These are phyloP conservation scores for Neolamprologus variostigma DNA, from an alignment of 2,113 vertebrate genomes.

Conservation along the genomic window DNA sequence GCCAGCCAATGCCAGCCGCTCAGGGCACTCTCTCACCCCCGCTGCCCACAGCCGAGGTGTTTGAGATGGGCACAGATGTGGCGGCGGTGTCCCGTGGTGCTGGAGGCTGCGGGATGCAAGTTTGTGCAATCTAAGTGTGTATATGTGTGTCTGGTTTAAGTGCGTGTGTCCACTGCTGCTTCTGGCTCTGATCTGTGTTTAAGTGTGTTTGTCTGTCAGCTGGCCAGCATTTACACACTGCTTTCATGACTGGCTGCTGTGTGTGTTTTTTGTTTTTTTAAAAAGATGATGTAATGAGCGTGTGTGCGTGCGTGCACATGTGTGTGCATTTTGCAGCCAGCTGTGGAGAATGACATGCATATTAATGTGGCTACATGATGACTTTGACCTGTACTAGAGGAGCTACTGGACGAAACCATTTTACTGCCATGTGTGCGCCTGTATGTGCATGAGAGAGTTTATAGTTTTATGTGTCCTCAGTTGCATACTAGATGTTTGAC, in stretches of 20 bases:
- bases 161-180: constrained; percentile 12
- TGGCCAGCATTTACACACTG: constrained; percentile 39
- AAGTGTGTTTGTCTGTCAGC: constrained; percentile 55
- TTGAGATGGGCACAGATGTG: constrained; percentile 69
- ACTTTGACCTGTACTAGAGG: constrained; percentile 54
- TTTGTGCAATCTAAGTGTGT: constrained; percentile 22
- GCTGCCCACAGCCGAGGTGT: constrained; percentile 57
- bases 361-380: constrained; percentile 50
- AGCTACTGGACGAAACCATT: constrained; percentile 33
- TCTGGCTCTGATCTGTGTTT: constrained; percentile 55
- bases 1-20: constrained; percentile 54
- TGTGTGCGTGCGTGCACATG: not conserved
- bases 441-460: constrained; percentile 50
- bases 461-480: constrained; percentile 44
- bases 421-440: constrained; percentile 17
- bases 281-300: not conserved
- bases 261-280: not conserved
- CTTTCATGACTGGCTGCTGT: constrained; percentile 14
- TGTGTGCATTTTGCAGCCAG: constrained; percentile 37
- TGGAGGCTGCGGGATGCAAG: constrained; percentile 43
- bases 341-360: constrained; percentile 54
- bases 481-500: constrained; percentile 52
- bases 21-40: constrained; percentile 58
- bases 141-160: not conserved
- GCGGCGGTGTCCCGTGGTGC: constrained; percentile 39